Evolutionary conservation across 2,113 vertebrate genomes (phyloP).

Genomic region (Chaenocephalus aceratus): DNA sequence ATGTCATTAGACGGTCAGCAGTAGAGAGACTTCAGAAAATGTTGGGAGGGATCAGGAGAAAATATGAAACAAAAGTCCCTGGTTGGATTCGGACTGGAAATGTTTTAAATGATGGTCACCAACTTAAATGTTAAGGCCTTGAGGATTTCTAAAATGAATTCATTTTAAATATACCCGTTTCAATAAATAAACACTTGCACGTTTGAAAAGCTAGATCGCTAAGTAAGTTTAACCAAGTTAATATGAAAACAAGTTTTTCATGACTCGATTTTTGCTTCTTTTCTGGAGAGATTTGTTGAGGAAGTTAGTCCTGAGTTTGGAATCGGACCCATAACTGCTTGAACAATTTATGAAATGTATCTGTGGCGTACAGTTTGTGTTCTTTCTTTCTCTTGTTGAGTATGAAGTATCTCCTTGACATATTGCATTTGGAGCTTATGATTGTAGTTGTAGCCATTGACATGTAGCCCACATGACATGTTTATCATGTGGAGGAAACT

Average conservation of each 20-base stretch:
- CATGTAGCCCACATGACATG: neutral
- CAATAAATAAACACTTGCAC: neutral
- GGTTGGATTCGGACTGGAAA: neutral
- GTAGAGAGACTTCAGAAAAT: neutral
- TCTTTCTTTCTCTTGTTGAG: neutral
- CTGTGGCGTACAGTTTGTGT: neutral
- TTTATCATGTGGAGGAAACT: neutral
- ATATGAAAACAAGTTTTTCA: neutral
- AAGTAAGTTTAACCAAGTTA: neutral
- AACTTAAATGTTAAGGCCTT: neutral
- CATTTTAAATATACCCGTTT: neutral
- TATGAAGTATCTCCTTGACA: neutral
- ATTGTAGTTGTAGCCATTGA: neutral
- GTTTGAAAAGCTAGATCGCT: neutral
- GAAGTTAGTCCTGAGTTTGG: too few relatives aligned
- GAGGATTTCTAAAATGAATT: neutral
- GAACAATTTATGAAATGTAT: constrained; percentile 17
- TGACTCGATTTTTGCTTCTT: neutral
- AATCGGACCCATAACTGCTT: constrained; percentile 1
- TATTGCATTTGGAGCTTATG: neutral
- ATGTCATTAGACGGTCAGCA: neutral
- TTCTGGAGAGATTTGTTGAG: neutral
- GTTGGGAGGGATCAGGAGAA: neutral
- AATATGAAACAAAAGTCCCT: neutral
- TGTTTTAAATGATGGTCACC: neutral